A percentile compares a stretch with the other conserved stretches of the same genome.
phyloP scores from a whole-genome alignment of 1,140 invertebrate species.

The Trichoplusia ni region DNA sequence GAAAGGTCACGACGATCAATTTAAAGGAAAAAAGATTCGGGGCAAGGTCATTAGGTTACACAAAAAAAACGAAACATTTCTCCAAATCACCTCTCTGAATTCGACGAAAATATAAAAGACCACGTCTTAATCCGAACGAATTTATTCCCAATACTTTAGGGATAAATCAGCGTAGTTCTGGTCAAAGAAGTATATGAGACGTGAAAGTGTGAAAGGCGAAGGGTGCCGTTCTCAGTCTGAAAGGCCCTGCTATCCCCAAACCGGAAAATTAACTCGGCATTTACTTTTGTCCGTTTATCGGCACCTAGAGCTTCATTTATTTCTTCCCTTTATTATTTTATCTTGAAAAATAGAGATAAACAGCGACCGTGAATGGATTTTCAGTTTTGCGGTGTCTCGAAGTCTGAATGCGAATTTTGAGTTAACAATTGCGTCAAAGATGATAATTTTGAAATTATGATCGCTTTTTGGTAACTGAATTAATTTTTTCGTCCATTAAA shows the following conservation, averaged over 20 bases:
- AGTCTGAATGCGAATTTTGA: constrained; percentile 18
- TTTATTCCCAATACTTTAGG: constrained; percentile 31
- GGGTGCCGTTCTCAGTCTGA: constrained; percentile 25
- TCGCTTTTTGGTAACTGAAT: too few relatives aligned
- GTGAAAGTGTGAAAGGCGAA: constrained; percentile 38
- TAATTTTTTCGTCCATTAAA: too few relatives aligned
- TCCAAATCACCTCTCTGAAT: constrained; percentile 19
- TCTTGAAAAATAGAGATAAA: constrained; percentile 34
- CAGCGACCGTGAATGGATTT: constrained; percentile 14
- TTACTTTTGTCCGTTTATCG: constrained; percentile 38
- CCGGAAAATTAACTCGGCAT: constrained; percentile 39
- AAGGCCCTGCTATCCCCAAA: constrained; percentile 27
- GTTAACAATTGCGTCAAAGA: constrained; percentile 22
- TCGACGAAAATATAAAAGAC: constrained; percentile 25
- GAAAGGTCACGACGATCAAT: constrained; percentile 11
- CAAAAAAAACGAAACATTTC: constrained; percentile 28
- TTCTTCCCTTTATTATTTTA: constrained; percentile 35
- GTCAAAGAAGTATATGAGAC: constrained; percentile 38
- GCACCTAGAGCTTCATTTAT: constrained; percentile 31
- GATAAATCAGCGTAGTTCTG: constrained; percentile 36
- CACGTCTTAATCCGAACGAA: constrained; percentile 32
- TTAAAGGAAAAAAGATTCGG: neutral
- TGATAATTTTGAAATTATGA: constrained; percentile 19
- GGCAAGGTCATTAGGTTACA: neutral
- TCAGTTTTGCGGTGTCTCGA: neutral